phyloP scores from a whole-genome alignment of 1,140 invertebrate genomes.

The Brachionus plicatilis region DNA sequence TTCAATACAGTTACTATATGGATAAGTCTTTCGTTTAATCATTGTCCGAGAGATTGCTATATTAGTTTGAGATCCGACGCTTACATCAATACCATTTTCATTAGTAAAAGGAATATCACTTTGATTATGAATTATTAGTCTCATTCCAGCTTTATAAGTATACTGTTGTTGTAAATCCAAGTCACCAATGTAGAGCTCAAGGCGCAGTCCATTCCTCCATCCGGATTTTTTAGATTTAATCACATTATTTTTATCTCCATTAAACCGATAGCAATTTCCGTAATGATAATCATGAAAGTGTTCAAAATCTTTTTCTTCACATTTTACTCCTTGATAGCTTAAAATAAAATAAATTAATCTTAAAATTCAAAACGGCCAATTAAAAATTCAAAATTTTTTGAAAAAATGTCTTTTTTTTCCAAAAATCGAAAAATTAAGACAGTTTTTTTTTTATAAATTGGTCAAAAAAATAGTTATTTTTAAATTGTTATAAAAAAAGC shows the following conservation, averaged over 20 bases:
- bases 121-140: not conserved
- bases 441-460: too few relatives aligned
- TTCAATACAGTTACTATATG: not conserved
- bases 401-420: too few relatives aligned
- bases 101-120: not conserved
- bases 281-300: slow-evolving; percentile 13
- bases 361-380: too few relatives aligned
- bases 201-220: not conserved
- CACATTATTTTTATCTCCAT: not conserved
- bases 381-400: too few relatives aligned
- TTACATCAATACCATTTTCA: not conserved
- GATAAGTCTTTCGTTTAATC: not conserved
- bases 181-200: not conserved
- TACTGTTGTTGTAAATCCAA: not conserved
- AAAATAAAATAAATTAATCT: not conserved
- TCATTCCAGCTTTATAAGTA: not conserved
- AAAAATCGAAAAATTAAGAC: too few relatives aligned
- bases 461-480: too few relatives aligned
- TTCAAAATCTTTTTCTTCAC: slow-evolving; percentile 33
- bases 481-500: too few relatives aligned
- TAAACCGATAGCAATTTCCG: slow-evolving; percentile 41
- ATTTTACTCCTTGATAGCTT: slow-evolving; percentile 41
- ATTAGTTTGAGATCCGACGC: not conserved
- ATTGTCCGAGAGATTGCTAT: not conserved
- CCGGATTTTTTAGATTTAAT: not conserved